phyloP scores from a whole-genome alignment of 1,140 invertebrate genomes.

The Polyergus mexicanus region DNA sequence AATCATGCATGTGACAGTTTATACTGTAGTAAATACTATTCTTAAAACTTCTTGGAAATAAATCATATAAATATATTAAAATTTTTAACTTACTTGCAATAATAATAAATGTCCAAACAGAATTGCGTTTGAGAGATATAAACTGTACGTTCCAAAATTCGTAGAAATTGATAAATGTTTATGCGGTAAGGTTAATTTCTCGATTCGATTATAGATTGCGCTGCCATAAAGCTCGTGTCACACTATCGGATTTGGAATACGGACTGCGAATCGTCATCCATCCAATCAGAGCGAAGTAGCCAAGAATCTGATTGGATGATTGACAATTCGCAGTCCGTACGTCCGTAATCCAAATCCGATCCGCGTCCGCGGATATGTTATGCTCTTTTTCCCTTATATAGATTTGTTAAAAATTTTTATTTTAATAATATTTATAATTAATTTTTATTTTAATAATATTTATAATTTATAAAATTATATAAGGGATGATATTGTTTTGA shows the following conservation, averaged over 20 bases:
- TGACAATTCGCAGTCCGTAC: no score
- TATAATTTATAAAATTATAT: no score
- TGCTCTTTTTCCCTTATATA: not conserved
- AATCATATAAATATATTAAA: not conserved
- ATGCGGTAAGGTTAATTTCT: not conserved
- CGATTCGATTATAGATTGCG: conserved; percentile 3
- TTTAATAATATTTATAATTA: no score
- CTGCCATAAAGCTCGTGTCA: no score
- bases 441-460: no score
- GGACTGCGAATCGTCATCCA: no score
- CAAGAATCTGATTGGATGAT: no score
- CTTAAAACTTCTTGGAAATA: not conserved
- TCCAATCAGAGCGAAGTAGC: no score
- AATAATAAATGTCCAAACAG: not conserved
- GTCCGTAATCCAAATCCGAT: no score
- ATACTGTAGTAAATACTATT: not conserved
- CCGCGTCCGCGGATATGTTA: not conserved
- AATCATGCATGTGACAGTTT: not conserved
- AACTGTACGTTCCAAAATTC: not conserved
- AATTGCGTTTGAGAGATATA: not conserved
- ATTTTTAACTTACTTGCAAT: not conserved
- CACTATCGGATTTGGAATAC: no score
- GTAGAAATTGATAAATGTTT: not conserved
- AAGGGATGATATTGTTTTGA: not conserved
- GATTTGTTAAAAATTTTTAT: no score